Evolutionary conservation across 1,140 invertebrate species (phyloP).

Genomic region (Panulirus ornatus): DNA sequence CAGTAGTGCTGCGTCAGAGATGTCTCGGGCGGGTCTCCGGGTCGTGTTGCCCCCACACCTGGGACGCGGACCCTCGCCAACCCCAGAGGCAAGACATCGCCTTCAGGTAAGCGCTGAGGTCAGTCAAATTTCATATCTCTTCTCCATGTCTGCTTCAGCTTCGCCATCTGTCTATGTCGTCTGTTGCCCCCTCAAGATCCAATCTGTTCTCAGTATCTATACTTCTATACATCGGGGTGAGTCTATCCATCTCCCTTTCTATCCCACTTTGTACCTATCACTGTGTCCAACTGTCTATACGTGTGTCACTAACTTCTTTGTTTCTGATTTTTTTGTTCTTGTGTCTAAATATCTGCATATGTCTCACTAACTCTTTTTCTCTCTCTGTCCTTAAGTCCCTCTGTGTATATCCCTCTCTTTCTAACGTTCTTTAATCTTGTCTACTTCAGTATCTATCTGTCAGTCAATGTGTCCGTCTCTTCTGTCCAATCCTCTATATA

Average conservation of each 20-base stretch:
- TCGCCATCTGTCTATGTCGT: no score
- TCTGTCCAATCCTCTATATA: not conserved
- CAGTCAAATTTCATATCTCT: constrained; percentile 70
- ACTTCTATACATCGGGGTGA: no score
- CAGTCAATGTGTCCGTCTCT: not conserved
- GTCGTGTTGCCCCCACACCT: constrained; percentile 66
- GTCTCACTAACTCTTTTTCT: no score
- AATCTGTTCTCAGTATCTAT: no score
- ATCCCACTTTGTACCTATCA: no score
- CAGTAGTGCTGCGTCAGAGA: constrained; percentile 85
- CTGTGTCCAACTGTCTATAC: not conserved
- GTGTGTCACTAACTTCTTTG: no score
- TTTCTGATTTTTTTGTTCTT: no score
- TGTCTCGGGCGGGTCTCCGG: constrained; percentile 66
- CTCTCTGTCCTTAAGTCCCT: not conserved
- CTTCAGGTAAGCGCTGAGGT: constrained; percentile 78
- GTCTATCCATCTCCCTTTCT: no score
- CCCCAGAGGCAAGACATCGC: constrained; percentile 67
- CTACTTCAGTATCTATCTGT: not conserved
- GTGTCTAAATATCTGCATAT: no score
- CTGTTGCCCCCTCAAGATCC: no score
- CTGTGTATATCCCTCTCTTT: not conserved
- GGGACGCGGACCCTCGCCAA: constrained; percentile 55
- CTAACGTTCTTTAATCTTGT: not conserved
- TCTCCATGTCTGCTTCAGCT: no score